Conservation (phyloP, 2,113 vertebrate genomes). For the Kobus ellipsiprymnus region DNA sequence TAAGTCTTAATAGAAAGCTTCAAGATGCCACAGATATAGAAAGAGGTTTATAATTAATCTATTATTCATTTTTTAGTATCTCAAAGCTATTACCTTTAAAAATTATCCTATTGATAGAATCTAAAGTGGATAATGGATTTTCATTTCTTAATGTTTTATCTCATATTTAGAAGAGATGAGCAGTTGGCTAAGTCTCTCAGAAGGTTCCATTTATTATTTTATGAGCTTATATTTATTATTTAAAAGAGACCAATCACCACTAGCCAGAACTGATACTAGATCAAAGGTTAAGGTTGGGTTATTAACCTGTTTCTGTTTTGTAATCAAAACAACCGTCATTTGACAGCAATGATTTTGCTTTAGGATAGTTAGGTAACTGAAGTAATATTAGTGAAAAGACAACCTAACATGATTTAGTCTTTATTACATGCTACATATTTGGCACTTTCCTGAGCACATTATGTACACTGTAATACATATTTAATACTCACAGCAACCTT, state of each 20-base stretch:
- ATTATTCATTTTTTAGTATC: constrained; percentile 16
- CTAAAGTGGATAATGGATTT: background rate
- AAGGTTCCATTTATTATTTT: constrained; percentile 18
- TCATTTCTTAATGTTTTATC: background rate
- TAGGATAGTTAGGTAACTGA: background rate
- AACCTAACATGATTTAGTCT: background rate
- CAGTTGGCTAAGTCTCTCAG: background rate
- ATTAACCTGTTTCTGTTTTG: background rate
- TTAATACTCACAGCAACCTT: background rate
- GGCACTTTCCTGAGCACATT: background rate
- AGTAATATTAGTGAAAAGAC: background rate
- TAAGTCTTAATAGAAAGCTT: background rate
- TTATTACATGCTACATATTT: background rate
- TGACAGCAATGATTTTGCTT: background rate
- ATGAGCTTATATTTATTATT: constrained; percentile 3
- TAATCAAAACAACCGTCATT: background rate
- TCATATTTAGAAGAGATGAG: background rate
- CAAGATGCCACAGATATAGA: background rate
- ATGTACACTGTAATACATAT: background rate
- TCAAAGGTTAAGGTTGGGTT: background rate
- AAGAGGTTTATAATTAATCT: background rate
- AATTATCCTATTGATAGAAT: background rate
- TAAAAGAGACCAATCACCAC: background rate
- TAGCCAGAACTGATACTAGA: background rate
- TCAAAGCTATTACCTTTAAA: constrained; percentile 5